Percentiles rank a stretch among this genome's conserved stretches.
Evolutionary conservation across 1,140 invertebrate species (phyloP).

Genomic region (Varroa destructor): DNA sequence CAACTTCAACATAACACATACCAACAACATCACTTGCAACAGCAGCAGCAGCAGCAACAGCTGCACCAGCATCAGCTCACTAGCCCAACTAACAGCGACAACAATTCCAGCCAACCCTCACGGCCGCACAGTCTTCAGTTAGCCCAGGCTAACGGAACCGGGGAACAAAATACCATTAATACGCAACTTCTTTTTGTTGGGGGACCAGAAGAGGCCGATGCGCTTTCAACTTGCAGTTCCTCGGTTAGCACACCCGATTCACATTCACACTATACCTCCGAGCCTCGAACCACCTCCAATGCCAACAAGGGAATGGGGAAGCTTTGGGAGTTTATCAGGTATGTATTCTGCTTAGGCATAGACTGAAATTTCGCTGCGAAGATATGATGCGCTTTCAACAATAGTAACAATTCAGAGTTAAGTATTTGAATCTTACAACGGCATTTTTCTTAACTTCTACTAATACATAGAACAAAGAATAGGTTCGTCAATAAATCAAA

Average conservation of each 20-base stretch:
- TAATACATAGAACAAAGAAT: too few relatives aligned
- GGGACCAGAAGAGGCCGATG: slow-evolving; percentile 7
- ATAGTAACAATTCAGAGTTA: too few relatives aligned
- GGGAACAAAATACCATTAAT: neutral
- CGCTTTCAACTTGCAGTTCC: slow-evolving; percentile 7
- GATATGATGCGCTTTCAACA: too few relatives aligned
- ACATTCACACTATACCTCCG: slow-evolving; percentile 10
- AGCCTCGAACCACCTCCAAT: slow-evolving; percentile 31
- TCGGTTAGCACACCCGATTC: slow-evolving; percentile 12
- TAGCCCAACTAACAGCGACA: too few relatives aligned
- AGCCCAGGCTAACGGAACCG: too few relatives aligned
- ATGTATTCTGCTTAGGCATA: neutral
- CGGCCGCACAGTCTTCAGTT: too few relatives aligned
- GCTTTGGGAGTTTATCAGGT: slow-evolving; percentile 63
- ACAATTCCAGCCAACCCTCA: too few relatives aligned
- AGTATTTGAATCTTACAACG: too few relatives aligned
- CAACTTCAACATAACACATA: neutral
- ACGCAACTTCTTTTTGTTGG: slow-evolving; percentile 13
- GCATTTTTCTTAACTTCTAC: too few relatives aligned
- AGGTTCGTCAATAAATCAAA: too few relatives aligned
- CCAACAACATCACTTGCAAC: neutral
- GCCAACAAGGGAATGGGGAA: slow-evolving; percentile 51
- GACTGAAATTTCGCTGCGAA: too few relatives aligned
- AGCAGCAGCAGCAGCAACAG: neutral
- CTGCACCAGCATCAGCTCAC: too few relatives aligned